Conservation (phyloP, 2,113 vertebrate species). For the Corythornis vintsioides region DNA sequence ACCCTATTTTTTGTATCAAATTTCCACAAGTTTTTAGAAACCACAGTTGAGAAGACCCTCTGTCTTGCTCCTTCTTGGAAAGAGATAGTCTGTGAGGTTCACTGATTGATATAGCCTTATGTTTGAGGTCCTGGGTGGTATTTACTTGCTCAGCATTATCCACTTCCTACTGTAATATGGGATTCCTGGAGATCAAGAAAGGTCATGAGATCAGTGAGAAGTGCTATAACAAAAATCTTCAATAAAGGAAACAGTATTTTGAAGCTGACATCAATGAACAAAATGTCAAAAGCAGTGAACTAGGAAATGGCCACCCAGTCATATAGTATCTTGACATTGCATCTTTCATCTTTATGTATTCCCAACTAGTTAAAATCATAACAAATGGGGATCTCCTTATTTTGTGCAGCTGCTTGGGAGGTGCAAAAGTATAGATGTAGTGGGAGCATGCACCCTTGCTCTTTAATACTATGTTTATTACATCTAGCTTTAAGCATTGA, state of each 20-base stretch:
- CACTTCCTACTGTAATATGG: neutral
- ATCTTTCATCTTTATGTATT: slow-evolving; percentile 20
- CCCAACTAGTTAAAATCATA: slow-evolving; percentile 1
- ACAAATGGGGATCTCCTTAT: neutral
- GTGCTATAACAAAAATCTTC: neutral
- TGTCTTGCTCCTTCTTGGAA: neutral
- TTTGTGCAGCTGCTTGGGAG: slow-evolving; percentile 1
- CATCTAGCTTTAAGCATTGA: neutral
- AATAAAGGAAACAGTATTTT: slow-evolving; percentile 1
- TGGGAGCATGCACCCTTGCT: neutral
- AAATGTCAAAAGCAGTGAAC: slow-evolving; percentile 37
- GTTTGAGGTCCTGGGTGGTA: neutral
- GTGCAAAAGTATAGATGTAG: neutral
- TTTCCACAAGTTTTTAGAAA: neutral
- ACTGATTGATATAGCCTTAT: neutral
- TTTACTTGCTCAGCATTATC: slow-evolving; percentile 2
- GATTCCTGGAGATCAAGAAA: slow-evolving; percentile 6
- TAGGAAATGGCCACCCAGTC: slow-evolving; percentile 35
- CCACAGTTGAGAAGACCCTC: neutral
- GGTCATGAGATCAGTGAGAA: neutral
- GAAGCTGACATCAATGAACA: slow-evolving; percentile 15
- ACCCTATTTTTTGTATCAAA: neutral
- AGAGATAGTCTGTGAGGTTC: neutral
- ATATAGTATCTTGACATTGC: neutral
- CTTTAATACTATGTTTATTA: slow-evolving; percentile 19